phyloP scores from a whole-genome alignment of 35 echinoderm and acorn worm genomes.

The Apostichopus japonicus region DNA sequence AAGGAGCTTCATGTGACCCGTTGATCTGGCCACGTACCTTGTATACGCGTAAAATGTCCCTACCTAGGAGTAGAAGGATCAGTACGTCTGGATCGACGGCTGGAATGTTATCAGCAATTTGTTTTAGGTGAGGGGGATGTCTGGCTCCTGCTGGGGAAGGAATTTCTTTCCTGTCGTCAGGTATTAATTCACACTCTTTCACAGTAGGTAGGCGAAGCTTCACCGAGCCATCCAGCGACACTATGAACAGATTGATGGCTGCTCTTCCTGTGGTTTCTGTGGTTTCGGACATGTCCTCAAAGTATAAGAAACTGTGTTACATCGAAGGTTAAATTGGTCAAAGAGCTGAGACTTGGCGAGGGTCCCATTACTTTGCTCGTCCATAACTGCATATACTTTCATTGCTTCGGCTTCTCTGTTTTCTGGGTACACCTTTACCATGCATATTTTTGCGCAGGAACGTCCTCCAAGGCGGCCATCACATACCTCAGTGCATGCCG shows the following conservation, averaged over 20 bases:
- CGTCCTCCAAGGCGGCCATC: not conserved
- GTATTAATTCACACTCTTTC: constrained; percentile 54
- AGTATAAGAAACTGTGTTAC: not conserved
- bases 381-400: constrained; percentile 59
- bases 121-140: not conserved
- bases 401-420: not conserved
- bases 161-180: constrained; percentile 53
- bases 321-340: not conserved
- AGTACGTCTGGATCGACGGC: not conserved
- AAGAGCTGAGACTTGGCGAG: constrained; percentile 33
- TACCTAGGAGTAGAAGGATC: constrained; percentile 27
- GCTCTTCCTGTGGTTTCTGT: not conserved
- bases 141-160: constrained; percentile 42
- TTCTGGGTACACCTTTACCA: not conserved
- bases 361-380: constrained; percentile 63
- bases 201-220: constrained; percentile 39
- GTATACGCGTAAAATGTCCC: constrained; percentile 38
- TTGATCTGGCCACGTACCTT: constrained; percentile 19
- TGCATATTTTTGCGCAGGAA: constrained; percentile 3
- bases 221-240: constrained; percentile 20
- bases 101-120: not conserved
- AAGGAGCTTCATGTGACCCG: constrained; percentile 38
- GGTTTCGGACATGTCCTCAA: constrained; percentile 52
- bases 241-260: constrained; percentile 22
- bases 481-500: not conserved